These are phyloP conservation scores for Rhinoptilus africanus DNA, from an alignment of 2,113 vertebrate genomes.

Conservation along the genomic window DNA sequence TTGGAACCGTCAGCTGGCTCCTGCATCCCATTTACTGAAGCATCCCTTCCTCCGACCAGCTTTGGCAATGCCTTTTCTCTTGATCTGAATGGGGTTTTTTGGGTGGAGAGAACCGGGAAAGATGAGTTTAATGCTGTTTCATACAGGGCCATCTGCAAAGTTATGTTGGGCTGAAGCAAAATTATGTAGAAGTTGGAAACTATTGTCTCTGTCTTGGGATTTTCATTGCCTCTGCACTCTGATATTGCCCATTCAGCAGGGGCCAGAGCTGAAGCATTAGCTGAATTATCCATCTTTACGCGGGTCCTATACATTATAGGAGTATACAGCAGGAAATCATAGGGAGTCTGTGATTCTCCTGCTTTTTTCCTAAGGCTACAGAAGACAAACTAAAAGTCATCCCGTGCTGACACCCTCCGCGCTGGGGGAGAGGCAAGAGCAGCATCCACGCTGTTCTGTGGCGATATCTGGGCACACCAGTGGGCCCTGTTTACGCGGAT, in stretches of 20 bases:
- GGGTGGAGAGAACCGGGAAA: neutral
- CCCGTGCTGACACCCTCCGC: accelerated
- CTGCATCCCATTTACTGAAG: neutral
- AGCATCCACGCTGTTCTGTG: accelerated
- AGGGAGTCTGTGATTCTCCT: accelerated
- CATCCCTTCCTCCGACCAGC: neutral
- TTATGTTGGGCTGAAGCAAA: neutral
- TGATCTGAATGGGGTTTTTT: neutral
- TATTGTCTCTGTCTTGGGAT: neutral
- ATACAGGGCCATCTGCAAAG: neutral
- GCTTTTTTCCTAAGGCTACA: neutral
- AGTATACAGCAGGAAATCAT: accelerated
- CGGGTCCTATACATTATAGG: accelerated
- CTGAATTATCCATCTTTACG: neutral
- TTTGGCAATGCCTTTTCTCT: neutral
- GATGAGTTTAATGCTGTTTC: neutral
- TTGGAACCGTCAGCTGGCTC: slow-evolving; percentile 49
- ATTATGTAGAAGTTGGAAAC: neutral
- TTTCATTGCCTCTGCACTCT: neutral
- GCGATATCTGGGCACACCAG: neutral
- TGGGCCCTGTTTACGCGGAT: neutral
- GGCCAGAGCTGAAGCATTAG: neutral
- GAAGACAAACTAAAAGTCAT: accelerated
- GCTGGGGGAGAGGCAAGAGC: neutral
- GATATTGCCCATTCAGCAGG: neutral